A percentile compares a stretch with the other conserved stretches of the same genome.
Evolutionary conservation across 35 echinoderm and acorn worm genomes (phyloP).

Genomic region (Lytechinus pictus): DNA sequence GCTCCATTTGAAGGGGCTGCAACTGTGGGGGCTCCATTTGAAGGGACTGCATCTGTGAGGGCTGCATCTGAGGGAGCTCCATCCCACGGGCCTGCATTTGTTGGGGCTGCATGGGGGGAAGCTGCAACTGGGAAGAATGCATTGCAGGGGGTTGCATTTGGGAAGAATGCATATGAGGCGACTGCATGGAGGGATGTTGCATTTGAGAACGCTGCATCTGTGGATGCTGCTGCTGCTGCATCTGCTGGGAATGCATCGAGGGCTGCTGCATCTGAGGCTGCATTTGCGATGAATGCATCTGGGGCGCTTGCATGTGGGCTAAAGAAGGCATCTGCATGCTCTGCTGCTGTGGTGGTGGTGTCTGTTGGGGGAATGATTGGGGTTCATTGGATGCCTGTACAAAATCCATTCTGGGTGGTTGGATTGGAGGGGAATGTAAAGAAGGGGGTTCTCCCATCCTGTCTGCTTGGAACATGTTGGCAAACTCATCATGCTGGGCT

Average conservation of each 20-base stretch:
- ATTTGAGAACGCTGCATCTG: not conserved
- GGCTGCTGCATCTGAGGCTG: not conserved
- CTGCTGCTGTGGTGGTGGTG: not conserved
- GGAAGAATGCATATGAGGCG: not conserved
- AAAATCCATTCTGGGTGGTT: not conserved
- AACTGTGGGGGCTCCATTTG: no score
- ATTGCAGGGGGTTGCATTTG: no score
- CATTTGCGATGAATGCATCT: constrained; percentile 22
- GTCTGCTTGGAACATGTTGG: not conserved
- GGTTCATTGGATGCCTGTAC: not conserved
- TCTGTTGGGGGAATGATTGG: not conserved
- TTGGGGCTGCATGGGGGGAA: not conserved
- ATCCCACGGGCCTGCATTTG: not conserved
- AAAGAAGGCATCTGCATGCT: not conserved
- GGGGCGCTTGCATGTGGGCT: constrained; percentile 17
- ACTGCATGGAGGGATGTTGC: not conserved
- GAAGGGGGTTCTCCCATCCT: not conserved
- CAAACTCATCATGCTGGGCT: not conserved
- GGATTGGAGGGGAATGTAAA: not conserved
- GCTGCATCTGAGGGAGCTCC: not conserved
- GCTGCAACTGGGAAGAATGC: not conserved
- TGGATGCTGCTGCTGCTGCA: not conserved
- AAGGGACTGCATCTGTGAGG: not conserved
- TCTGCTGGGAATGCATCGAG: not conserved
- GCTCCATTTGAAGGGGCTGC: not conserved